These are phyloP conservation scores for Apodemus sylvaticus DNA, from an alignment of 2,113 vertebrate genomes.

Conservation along the genomic window DNA sequence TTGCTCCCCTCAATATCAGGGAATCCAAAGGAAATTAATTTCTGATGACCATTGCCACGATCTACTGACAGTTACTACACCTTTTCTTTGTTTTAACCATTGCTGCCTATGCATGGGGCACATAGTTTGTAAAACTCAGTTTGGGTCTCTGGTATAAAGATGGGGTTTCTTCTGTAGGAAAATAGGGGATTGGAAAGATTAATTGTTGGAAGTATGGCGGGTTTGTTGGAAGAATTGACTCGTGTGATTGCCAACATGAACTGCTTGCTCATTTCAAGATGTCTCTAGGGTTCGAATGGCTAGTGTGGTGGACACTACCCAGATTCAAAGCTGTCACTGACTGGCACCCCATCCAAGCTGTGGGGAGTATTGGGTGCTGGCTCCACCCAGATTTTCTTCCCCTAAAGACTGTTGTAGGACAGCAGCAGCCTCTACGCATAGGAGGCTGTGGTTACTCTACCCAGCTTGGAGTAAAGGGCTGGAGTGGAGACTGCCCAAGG, in stretches of 20 bases:
- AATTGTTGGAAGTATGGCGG: constrained; percentile 49
- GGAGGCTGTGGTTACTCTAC: background rate
- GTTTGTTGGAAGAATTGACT: rapidly evolving
- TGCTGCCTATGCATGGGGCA: constrained; percentile 46
- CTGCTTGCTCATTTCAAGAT: constrained; percentile 47
- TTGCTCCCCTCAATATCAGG: constrained; percentile 52
- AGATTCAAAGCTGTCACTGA: background rate
- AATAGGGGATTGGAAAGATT: constrained; percentile 47
- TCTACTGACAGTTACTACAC: background rate
- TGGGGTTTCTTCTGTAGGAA: constrained; percentile 71
- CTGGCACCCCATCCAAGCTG: background rate
- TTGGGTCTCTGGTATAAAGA: constrained; percentile 64
- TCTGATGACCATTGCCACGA: background rate
- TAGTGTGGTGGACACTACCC: background rate
- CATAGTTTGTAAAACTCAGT: constrained; percentile 34
- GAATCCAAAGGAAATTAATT: constrained; percentile 63
- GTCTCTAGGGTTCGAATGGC: background rate
- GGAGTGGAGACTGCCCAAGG: background rate
- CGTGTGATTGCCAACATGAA: background rate
- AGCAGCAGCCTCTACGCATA: background rate
- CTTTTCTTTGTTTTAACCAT: background rate
- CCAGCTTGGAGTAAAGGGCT: background rate
- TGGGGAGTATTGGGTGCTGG: background rate
- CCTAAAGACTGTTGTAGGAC: background rate
- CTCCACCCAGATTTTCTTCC: background rate